phyloP scores from a whole-genome alignment of 2,888 invertebrate genomes.

The Machimus atricapillus region DNA sequence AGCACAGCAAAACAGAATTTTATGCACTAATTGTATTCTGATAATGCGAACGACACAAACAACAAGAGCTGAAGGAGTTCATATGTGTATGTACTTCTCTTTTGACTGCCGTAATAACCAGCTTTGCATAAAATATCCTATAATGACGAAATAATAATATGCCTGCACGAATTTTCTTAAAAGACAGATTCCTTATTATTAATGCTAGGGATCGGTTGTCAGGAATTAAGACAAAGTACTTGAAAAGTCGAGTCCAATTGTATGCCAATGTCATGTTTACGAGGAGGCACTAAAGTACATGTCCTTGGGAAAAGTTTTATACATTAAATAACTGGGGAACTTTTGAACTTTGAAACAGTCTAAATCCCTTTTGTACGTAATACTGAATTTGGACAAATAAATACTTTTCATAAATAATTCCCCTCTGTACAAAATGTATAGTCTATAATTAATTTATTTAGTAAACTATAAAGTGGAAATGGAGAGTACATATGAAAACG shows the following conservation, averaged over 20 bases:
- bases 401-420: neutral
- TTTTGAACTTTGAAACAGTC: neutral
- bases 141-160: neutral
- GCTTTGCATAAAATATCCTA: neutral
- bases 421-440: neutral
- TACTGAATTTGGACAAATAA: no score
- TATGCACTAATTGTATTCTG: neutral
- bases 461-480: no score
- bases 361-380: neutral
- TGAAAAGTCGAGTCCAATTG: neutral
- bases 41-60: neutral
- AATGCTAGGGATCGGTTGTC: neutral
- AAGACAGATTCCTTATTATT: neutral
- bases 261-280: neutral
- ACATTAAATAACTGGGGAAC: neutral
- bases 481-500: no score
- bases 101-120: neutral
- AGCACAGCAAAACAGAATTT: no score
- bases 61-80: neutral
- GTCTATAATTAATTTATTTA: no score
- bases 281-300: neutral
- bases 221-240: neutral
- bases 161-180: neutral
- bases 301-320: neutral
- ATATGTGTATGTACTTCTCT: neutral